Evolutionary conservation across 2,797 vertebrate species (phyloP).

Genomic region (Philypnodon macrostomus): DNA sequence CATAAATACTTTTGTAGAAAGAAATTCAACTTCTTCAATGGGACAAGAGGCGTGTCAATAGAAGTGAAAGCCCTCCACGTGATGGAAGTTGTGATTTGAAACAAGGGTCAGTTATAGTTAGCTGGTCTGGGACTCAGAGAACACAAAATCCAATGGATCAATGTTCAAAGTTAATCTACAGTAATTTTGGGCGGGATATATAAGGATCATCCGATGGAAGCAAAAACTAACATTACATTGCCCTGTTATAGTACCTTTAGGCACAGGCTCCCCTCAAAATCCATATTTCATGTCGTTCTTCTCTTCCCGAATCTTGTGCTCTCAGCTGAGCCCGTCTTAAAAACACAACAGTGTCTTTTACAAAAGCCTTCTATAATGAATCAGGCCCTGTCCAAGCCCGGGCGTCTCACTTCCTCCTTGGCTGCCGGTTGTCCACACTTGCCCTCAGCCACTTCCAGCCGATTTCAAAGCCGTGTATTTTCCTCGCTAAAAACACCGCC

Average conservation of each 20-base stretch:
- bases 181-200: slow-evolving; percentile 48
- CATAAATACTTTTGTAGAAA: slow-evolving; percentile 71
- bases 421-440: slow-evolving; percentile 68
- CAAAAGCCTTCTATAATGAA: slow-evolving; percentile 29
- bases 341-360: slow-evolving; percentile 1
- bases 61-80: slow-evolving; percentile 44
- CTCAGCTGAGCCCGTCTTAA: slow-evolving; percentile 6
- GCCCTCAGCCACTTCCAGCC: slow-evolving; percentile 40
- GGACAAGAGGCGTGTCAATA: slow-evolving; percentile 17
- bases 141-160: slow-evolving; percentile 9
- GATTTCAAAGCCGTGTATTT: slow-evolving; percentile 33
- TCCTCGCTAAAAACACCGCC: slow-evolving; percentile 15
- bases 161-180: slow-evolving; percentile 20
- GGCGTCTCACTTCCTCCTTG: slow-evolving; percentile 77
- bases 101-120: slow-evolving; percentile 47
- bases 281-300: slow-evolving; percentile 31
- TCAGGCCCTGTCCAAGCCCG: slow-evolving; percentile 70
- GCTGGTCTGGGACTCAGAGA: slow-evolving; percentile 28
- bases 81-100: slow-evolving; percentile 45
- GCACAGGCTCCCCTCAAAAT: slow-evolving; percentile 30
- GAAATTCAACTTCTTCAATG: slow-evolving; percentile 23
- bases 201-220: slow-evolving; percentile 51
- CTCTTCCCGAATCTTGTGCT: slow-evolving; percentile 10
- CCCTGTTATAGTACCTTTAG: slow-evolving; percentile 28
- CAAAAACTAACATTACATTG: slow-evolving; percentile 45